These are phyloP conservation scores for Sarcophaga rosellei DNA, from an alignment of 2,888 invertebrate genomes.

Conservation along the genomic window DNA sequence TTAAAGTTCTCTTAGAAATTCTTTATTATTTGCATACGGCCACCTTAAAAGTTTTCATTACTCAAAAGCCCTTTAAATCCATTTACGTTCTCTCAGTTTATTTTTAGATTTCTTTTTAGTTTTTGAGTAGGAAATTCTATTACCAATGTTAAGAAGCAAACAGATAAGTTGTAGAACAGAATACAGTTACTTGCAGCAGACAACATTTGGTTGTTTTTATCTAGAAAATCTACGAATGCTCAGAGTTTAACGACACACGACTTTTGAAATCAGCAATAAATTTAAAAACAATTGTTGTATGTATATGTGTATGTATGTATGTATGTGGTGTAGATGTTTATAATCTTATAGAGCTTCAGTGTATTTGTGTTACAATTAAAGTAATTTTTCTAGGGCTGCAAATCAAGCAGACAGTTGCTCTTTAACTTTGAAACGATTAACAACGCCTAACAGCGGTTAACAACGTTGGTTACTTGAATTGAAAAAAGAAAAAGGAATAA, in stretches of 20 bases:
- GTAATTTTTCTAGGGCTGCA: slow-evolving; percentile 35
- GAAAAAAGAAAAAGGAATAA: background rate
- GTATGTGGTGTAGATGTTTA: no score
- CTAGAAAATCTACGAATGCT: background rate
- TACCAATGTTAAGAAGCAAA: background rate
- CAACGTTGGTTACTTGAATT: background rate
- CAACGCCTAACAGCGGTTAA: slow-evolving; percentile 40
- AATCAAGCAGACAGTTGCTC: slow-evolving; percentile 55
- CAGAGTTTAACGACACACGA: background rate
- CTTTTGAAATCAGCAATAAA: slow-evolving; percentile 2
- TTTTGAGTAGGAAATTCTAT: background rate
- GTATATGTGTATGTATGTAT: no score
- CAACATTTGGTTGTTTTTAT: background rate
- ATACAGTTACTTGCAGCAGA: background rate
- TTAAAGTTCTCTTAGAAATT: no score
- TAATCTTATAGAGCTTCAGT: background rate
- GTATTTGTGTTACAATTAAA: slow-evolving; percentile 45
- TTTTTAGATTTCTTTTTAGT: background rate
- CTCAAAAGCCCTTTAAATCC: background rate
- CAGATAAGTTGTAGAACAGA: background rate
- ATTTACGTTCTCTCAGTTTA: background rate
- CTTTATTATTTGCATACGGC: background rate
- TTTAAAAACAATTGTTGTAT: background rate
- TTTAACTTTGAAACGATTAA: slow-evolving; percentile 47
- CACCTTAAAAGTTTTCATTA: background rate